Base-by-base conservation (phyloP, 92 coral and sea anemone species). In the Virgularia gustaviana region DNA sequence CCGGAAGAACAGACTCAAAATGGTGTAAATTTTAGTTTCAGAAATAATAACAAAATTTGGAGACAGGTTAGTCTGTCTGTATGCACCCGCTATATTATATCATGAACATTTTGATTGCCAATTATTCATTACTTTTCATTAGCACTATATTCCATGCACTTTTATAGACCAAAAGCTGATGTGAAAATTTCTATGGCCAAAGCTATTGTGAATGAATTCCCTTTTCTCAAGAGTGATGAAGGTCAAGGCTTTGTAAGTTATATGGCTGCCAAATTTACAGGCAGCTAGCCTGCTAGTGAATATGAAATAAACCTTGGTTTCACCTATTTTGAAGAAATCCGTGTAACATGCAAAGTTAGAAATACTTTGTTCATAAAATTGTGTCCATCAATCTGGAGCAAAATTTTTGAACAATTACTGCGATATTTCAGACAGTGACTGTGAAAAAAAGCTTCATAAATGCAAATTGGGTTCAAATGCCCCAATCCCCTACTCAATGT, bases 191-290 rank as follows among this genome's bases (percentile, higher is more conserved):
- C 62, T 12, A 19, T 55, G 62, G 62, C 62, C 27, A 55, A 25
- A 36, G 62, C 62, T 55, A 36, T 55, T 25, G 25, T 55, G 27
- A 36, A 55, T 33, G 30, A 55, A 36, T 55, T 55, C 13, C 62
- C 62, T 55, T 55, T 55, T 55, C 62, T 55, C 15, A 55, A 55
- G 4, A 36, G 31, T 22, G 62, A 7, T 25, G 62, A 55, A 55
- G 62, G 62, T 36, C 62, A 55, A 25, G 62, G 34, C 18, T 55
- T 55, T 55, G 62, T 55, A 55, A 19, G 62, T 55, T 33, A 25
- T 25, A 7, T 55, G 15, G 33, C 62, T 55, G 31, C 24, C 12
- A 4, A 55, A n/a, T 25, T 19, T 36, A 55, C 31, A 24, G 12
- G 25, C 31, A 55, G 31, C 18, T 19, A 19, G 25, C 62, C 62